A percentile compares a stretch with the other conserved stretches of the same genome.
Evolutionary conservation across 2,888 invertebrate genomes (phyloP).

Genomic region (Phaonia tiefii): DNA sequence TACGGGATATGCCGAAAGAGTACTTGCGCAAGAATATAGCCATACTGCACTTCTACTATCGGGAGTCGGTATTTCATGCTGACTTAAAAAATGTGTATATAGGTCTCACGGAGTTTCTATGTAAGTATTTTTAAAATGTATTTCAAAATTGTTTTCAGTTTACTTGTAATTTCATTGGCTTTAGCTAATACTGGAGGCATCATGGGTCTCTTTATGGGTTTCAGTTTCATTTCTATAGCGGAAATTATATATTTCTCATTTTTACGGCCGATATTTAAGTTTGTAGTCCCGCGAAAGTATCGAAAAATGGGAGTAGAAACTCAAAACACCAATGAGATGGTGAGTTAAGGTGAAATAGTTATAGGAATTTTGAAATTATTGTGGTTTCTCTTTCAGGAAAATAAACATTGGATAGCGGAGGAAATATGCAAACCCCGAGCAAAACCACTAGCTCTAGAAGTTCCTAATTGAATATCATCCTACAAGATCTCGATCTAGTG

Average conservation of each 20-base stretch:
- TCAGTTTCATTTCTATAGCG: slow-evolving; percentile 89
- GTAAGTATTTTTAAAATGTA: slow-evolving; percentile 84
- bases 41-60: slow-evolving; percentile 87
- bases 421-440: slow-evolving; percentile 20
- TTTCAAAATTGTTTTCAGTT: background rate
- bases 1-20: slow-evolving; percentile 71
- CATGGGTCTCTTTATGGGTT: slow-evolving; percentile 88
- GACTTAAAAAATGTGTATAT: slow-evolving; percentile 88
- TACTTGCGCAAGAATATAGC: slow-evolving; percentile 84
- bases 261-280: slow-evolving; percentile 81
- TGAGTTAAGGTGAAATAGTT: no score
- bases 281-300: slow-evolving; percentile 78
- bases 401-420: slow-evolving; percentile 38
- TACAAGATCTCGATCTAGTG: no score
- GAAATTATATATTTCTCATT: slow-evolving; percentile 88
- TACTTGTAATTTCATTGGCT: background rate
- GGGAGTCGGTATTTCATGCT: slow-evolving; percentile 86
- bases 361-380: background rate
- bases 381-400: background rate
- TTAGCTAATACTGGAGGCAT: slow-evolving; percentile 90
- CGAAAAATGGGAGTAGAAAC: background rate
- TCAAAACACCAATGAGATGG: no score
- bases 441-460: background rate
- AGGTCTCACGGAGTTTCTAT: slow-evolving; percentile 90
- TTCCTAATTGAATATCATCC: no score